phyloP scores from a whole-genome alignment of 2,888 invertebrate genomes.

The Megalurothrips usitatus region DNA sequence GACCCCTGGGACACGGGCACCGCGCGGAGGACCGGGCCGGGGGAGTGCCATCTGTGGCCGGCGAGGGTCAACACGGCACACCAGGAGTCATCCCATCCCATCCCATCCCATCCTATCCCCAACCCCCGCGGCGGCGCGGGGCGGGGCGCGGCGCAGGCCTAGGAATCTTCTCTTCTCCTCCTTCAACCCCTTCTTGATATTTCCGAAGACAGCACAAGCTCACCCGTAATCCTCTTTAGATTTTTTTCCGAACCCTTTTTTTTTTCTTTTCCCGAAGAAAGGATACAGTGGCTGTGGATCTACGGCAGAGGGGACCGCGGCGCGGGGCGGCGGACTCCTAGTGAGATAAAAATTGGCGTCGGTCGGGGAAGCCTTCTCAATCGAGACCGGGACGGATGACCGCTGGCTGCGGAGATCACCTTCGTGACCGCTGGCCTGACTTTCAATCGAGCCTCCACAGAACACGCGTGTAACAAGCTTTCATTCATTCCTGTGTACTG shows the following conservation, averaged over 20 bases:
- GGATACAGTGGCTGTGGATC: not conserved
- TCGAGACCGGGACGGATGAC: too few relatives aligned
- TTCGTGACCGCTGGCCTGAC: too few relatives aligned
- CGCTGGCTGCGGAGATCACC: too few relatives aligned
- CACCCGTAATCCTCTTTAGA: not conserved
- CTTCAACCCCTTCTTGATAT: constrained; percentile 1
- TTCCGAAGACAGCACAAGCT: not conserved
- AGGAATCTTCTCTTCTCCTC: not conserved
- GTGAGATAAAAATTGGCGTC: too few relatives aligned
- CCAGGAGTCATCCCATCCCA: not conserved
- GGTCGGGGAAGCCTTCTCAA: too few relatives aligned
- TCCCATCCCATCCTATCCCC: not conserved
- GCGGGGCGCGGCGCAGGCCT: not conserved
- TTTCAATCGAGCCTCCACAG: not conserved
- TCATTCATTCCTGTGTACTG: not conserved
- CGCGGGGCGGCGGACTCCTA: too few relatives aligned
- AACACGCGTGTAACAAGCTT: not conserved
- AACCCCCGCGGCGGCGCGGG: not conserved
- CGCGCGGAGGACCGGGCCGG: not conserved
- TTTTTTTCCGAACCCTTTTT: not conserved
- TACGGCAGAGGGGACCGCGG: too few relatives aligned
- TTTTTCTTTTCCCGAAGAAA: not conserved
- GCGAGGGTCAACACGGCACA: constrained; percentile 2
- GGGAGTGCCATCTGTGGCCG: constrained; percentile 7
- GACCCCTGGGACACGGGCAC: not conserved